Percentiles rank a stretch among this genome's conserved stretches.
Conservation (phyloP, 2,888 invertebrate genomes). For the Acholoe squamosa region DNA sequence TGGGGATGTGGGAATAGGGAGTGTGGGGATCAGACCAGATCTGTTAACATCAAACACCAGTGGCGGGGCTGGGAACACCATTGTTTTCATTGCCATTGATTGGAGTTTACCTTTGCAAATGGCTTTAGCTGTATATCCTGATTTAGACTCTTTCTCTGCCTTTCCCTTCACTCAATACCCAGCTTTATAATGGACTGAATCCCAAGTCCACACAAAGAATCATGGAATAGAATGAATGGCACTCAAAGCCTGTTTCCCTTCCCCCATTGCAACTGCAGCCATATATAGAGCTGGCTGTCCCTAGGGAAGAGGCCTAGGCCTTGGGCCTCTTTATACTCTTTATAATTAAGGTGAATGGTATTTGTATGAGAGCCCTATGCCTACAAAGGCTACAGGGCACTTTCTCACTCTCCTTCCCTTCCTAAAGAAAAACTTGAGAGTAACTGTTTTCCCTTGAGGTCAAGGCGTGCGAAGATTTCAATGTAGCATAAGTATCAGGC, state of each 20-base stretch:
- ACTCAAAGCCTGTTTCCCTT: background rate
- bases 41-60: conserved; percentile 1
- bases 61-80: background rate
- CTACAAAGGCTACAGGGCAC: too few species aligned
- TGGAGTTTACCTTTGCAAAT: conserved; percentile 22
- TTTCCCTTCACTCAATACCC: background rate
- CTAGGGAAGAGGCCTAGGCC: too few species aligned
- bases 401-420: too few species aligned
- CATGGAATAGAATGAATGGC: background rate
- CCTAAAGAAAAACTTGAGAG: too few species aligned
- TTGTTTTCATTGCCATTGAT: conserved; percentile 29
- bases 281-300: background rate
- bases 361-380: background rate
- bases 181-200: background rate
- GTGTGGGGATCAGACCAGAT: background rate
- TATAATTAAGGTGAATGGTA: conserved; percentile 27
- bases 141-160: conserved; percentile 35
- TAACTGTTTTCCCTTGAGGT: too few species aligned
- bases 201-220: background rate
- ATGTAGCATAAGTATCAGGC: too few species aligned
- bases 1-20: background rate
- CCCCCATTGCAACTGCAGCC: background rate
- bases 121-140: background rate
- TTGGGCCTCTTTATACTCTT: background rate
- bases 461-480: too few species aligned